Conservation (phyloP, 2,888 invertebrate genomes). For the Strigamia crassipes region DNA sequence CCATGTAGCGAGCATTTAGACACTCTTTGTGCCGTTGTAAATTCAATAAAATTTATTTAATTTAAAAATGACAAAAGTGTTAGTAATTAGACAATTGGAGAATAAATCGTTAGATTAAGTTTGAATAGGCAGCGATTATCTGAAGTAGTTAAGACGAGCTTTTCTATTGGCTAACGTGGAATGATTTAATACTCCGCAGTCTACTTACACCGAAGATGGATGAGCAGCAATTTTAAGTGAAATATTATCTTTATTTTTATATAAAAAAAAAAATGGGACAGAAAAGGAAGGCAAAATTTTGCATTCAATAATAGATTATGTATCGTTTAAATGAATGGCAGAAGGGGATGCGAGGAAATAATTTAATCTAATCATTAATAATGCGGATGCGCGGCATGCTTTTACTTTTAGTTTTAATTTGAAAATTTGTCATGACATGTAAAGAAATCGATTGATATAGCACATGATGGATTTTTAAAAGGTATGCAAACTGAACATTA, state of each 20-base stretch:
- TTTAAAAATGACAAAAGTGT: not conserved
- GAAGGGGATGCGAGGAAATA: not conserved
- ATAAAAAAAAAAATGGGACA: not conserved
- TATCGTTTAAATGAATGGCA: slow-evolving; percentile 18
- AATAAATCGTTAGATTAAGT: not conserved
- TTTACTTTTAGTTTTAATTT: slow-evolving; percentile 12
- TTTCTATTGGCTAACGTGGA: not conserved
- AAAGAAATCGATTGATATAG: not conserved
- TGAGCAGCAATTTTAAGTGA: not conserved
- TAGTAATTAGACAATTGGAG: not conserved
- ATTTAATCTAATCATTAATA: not conserved
- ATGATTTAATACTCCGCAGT: slow-evolving; percentile 25
- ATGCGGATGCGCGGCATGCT: slow-evolving; percentile 10
- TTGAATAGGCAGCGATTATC: not conserved
- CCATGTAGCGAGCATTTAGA: not conserved
- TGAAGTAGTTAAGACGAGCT: not conserved
- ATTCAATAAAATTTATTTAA: not conserved
- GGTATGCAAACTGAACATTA: not conserved
- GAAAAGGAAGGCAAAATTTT: not conserved
- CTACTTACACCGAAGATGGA: not conserved
- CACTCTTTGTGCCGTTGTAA: not conserved
- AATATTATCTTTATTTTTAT: not conserved
- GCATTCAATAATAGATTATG: slow-evolving; percentile 19
- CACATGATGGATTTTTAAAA: not conserved
- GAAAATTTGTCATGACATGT: not conserved